These are phyloP conservation scores for Pterostichus niger DNA, from an alignment of 2,888 invertebrate genomes.

Conservation along the genomic window DNA sequence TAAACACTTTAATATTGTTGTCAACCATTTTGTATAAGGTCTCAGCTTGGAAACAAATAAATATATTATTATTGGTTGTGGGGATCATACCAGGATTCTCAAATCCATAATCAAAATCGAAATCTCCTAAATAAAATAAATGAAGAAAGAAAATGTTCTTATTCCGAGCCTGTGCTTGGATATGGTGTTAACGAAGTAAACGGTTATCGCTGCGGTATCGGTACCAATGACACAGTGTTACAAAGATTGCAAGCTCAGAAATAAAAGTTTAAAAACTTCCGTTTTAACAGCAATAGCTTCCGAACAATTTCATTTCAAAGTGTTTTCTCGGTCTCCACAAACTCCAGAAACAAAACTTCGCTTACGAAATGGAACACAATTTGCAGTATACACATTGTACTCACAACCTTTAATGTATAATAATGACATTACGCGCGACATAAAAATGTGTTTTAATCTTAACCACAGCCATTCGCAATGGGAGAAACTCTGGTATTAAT, in stretches of 20 bases:
- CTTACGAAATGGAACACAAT: constrained; percentile 54
- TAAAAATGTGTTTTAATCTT: constrained; percentile 59
- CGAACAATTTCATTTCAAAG: constrained; percentile 47
- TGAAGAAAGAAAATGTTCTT: too few relatives aligned
- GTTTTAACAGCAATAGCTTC: constrained; percentile 54
- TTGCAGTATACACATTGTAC: constrained; percentile 64
- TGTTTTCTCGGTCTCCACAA: constrained; percentile 33
- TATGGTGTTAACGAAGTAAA: constrained; percentile 44
- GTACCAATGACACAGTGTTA: constrained; percentile 55
- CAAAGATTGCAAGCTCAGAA: constrained; percentile 50
- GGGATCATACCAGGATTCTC: too few relatives aligned
- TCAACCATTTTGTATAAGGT: too few relatives aligned
- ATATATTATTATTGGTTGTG: too few relatives aligned
- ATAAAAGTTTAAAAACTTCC: constrained; percentile 49
- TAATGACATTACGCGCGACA: constrained; percentile 57
- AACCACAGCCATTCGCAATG: constrained; percentile 53
- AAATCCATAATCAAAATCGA: too few relatives aligned
- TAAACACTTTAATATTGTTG: too few relatives aligned
- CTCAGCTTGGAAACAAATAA: too few relatives aligned
- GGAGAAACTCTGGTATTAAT: constrained; percentile 49
- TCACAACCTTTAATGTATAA: constrained; percentile 62
- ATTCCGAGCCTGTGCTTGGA: too few relatives aligned
- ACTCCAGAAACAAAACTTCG: constrained; percentile 45
- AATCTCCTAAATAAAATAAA: too few relatives aligned
- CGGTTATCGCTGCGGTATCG: constrained; percentile 36